Percentiles rank a stretch among this genome's conserved stretches.
Evolutionary conservation across 2,113 vertebrate genomes (phyloP).

Genomic region (Tiliqua scincoides): DNA sequence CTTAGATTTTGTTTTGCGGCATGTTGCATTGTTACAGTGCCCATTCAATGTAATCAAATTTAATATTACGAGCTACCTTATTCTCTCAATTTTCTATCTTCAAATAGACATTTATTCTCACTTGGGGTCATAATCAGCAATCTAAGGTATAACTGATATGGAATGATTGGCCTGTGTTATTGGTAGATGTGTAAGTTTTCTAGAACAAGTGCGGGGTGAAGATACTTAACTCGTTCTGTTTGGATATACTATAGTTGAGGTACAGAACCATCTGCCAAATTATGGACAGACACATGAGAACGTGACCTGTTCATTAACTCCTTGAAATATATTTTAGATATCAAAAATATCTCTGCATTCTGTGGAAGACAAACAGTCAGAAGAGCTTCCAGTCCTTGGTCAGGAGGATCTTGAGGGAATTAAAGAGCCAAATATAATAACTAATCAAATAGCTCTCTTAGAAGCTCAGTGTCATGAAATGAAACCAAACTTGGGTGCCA

Average conservation of each 20-base stretch:
- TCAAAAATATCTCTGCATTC: conserved; percentile 84
- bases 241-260: background rate
- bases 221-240: background rate
- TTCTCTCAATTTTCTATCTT: background rate
- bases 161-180: background rate
- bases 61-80: background rate
- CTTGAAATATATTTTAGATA: conserved; percentile 75
- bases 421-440: conserved; percentile 80
- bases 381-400: conserved; percentile 78
- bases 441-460: conserved; percentile 86
- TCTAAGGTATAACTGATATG: background rate
- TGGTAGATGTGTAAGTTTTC: background rate
- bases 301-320: background rate
- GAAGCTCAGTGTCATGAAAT: conserved; percentile 87
- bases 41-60: background rate
- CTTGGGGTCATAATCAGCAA: background rate
- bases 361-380: conserved; percentile 80
- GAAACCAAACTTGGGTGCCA: conserved; percentile 92
- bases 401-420: conserved; percentile 82
- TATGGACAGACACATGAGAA: background rate
- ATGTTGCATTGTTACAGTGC: background rate
- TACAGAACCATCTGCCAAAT: background rate
- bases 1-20: background rate
- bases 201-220: background rate
- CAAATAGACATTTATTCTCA: background rate